phyloP scores from a whole-genome alignment of 2,888 invertebrate genomes.

The Lamellibrachia satsuma region DNA sequence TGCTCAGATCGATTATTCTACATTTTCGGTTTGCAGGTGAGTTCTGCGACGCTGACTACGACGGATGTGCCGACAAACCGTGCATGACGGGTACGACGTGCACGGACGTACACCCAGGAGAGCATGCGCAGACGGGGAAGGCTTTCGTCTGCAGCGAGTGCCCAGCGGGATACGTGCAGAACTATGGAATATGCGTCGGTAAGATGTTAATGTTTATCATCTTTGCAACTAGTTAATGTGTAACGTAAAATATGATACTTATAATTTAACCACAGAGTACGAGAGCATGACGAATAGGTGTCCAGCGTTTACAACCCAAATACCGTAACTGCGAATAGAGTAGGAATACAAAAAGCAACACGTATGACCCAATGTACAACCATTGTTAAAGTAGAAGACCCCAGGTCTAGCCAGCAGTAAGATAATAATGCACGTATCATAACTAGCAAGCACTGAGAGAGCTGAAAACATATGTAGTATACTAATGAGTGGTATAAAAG shows the following conservation, averaged over 20 bases:
- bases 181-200: slow-evolving; percentile 5
- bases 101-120: slow-evolving; percentile 21
- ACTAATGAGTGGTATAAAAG: too few relatives aligned
- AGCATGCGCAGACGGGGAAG: slow-evolving; percentile 21
- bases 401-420: too few relatives aligned
- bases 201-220: not conserved
- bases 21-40: not conserved
- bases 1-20: not conserved
- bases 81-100: slow-evolving; percentile 23
- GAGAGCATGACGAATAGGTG: not conserved
- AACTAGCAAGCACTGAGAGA: too few relatives aligned
- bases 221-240: not conserved
- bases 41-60: slow-evolving; percentile 13
- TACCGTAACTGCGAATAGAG: too few relatives aligned
- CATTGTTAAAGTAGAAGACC: too few relatives aligned
- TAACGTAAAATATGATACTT: too few relatives aligned
- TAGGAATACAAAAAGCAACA: too few relatives aligned
- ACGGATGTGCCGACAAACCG: slow-evolving; percentile 21
- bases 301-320: too few relatives aligned
- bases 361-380: too few relatives aligned
- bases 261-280: not conserved
- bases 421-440: too few relatives aligned
- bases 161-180: slow-evolving; percentile 21
- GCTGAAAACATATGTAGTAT: too few relatives aligned
- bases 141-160: slow-evolving; percentile 25